Conservation (phyloP, 2,888 invertebrate genomes). For the Lagria hirta region DNA sequence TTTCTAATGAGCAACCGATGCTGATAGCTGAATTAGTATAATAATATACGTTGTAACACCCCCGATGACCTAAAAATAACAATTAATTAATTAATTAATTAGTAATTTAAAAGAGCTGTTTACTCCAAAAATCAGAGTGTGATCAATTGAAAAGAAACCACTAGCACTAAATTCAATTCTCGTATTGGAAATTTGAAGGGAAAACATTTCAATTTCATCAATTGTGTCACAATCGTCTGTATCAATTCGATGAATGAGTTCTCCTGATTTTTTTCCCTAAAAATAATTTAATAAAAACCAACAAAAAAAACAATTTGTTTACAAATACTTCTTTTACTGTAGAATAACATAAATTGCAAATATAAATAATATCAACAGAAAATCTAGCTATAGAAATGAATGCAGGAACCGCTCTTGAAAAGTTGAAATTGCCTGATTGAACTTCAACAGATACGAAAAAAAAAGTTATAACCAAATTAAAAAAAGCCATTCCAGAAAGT, state of each 20-base stretch:
- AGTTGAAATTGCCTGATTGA: too few species aligned
- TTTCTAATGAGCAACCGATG: conserved; percentile 2
- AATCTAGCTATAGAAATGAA: background rate
- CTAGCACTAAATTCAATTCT: background rate
- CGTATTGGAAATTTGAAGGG: background rate
- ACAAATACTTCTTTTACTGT: background rate
- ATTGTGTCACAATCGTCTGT: background rate
- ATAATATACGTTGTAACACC: conserved; percentile 21
- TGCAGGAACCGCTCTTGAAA: too few species aligned
- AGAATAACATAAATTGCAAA: background rate
- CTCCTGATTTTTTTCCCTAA: background rate
- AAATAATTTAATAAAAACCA: background rate
- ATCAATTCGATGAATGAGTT: background rate
- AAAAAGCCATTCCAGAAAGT: background rate
- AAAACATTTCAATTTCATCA: background rate
- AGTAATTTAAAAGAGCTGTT: too few species aligned
- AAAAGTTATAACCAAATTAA: background rate
- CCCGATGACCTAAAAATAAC: conserved; percentile 14
- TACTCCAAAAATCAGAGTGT: too few species aligned
- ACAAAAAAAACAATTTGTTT: background rate
- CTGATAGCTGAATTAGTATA: conserved; percentile 14
- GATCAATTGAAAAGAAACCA: background rate
- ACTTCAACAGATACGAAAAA: too few species aligned
- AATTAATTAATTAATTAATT: too few species aligned
- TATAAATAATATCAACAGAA: too few species aligned